These are phyloP conservation scores for Distichodus sexfasciatus DNA, from an alignment of 2,797 vertebrate species.

Conservation along the genomic window DNA sequence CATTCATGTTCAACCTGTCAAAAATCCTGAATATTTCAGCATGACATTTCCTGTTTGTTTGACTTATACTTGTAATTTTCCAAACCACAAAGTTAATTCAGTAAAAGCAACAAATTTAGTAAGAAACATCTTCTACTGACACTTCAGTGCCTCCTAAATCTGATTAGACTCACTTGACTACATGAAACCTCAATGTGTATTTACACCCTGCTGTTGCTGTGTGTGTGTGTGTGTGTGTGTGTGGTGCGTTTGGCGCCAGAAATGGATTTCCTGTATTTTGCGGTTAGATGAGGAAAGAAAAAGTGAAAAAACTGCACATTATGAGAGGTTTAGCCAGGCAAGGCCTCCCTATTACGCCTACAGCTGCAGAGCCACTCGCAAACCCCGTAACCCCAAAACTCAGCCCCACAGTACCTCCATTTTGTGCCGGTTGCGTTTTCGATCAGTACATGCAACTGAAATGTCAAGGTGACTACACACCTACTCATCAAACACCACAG, in stretches of 20 bases:
- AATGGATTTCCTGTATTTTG: conserved; percentile 61
- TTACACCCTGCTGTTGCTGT: neutral
- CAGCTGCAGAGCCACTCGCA: conserved; percentile 1
- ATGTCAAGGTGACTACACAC: neutral
- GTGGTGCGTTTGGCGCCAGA: conserved; percentile 51
- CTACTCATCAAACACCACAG: neutral
- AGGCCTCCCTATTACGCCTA: conserved; percentile 1
- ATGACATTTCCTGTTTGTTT: no score
- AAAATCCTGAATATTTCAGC: no score
- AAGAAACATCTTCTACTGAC: neutral
- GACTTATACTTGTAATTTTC: no score
- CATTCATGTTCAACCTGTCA: no score
- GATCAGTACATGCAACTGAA: neutral
- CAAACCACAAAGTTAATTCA: no score
- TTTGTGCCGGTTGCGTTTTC: neutral
- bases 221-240: conserved; percentile 35
- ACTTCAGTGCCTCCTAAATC: neutral
- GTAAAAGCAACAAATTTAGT: neutral
- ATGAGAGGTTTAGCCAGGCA: conserved; percentile 2
- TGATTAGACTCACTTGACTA: conserved; percentile 6
- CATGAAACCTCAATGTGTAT: conserved; percentile 3
- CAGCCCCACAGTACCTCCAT: neutral
- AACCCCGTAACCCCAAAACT: neutral
- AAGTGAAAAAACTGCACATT: conserved; percentile 15
- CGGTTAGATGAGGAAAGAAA: conserved; percentile 39